Base-by-base conservation (phyloP, 2,797 vertebrate genomes). In the Helarctos malayanus region DNA sequence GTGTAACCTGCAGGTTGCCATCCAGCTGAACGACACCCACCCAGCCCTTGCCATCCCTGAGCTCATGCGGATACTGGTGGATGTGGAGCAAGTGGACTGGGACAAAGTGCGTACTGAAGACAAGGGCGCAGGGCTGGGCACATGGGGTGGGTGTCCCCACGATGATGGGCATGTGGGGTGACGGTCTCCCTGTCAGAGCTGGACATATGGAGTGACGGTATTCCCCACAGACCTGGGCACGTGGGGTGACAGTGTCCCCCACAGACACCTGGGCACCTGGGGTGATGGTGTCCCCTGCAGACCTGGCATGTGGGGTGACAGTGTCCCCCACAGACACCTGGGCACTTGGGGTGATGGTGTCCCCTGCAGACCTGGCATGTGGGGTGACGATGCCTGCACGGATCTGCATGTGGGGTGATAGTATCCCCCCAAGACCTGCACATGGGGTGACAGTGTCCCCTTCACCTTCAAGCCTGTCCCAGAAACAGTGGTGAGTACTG, bases 1-100 rank as follows among this genome's bases (percentile, higher is more conserved):
- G 2, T 92, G 25, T 98, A 71, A 97, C 65, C 97, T 95, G 57
- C 97, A 99, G 99, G 99, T 99, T 96, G 99, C 99, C 94, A 99
- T 99, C 97, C 99, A 99, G 98, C 99, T 99, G 78, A 99, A 99
- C 2, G 99, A 99, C 98, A 99, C 99, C 59, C 99, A 99, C 97
- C 99, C 99, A 0, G 99, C 99, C 38, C 99, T 99, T 95, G 99
- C 99, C 93, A 99, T 99, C 97, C 99, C 99, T 1, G 99, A 99
- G 98, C 99, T 99, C 96, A 99, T 99, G 99, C 98, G 99, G 98
- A 99, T 99, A 96, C 98, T 99, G 95, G 98, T 99, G 95, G 99
- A 99, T 45, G 99, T 99, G 38, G 99, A 99, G 98, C 99, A 99
- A 16, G 98, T 99, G 68, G 38, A 98, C 0, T 99, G 99, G 99